Evolutionary conservation across 2,888 invertebrate species (phyloP).

Genomic region (Acanthosepion esculentum): DNA sequence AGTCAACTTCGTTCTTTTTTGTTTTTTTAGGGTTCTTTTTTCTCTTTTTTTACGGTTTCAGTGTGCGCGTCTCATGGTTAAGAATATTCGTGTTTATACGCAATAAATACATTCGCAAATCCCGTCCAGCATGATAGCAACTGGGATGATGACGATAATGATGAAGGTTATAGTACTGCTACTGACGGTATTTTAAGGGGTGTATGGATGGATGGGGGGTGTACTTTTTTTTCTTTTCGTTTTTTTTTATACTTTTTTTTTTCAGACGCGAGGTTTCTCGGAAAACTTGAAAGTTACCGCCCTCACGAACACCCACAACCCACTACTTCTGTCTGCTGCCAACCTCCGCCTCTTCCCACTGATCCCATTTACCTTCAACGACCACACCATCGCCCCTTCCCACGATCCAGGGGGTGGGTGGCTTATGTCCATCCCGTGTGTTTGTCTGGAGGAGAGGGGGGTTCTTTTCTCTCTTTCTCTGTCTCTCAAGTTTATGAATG

Average conservation of each 20-base stretch:
- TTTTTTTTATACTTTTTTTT: neutral
- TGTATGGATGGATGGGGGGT: no score
- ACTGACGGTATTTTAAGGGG: no score
- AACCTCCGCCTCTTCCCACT: neutral
- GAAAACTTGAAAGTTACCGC: conserved; percentile 22
- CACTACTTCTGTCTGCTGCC: neutral
- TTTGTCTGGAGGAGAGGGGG: neutral
- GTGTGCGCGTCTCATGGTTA: no score
- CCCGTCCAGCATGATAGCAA: no score
- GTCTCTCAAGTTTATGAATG: conserved; percentile 20
- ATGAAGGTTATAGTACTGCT: no score
- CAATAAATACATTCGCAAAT: no score
- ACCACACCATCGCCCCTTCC: neutral
- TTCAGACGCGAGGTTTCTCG: neutral
- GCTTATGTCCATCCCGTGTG: conserved; percentile 24
- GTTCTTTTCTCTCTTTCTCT: neutral
- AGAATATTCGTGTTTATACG: no score
- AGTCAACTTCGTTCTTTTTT: no score
- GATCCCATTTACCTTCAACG: neutral
- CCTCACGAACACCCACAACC: conserved; percentile 33
- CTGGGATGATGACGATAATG: no score
- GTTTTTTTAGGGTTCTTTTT: no score
- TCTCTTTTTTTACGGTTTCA: no score
- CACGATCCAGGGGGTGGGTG: neutral
- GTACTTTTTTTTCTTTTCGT: neutral